These are phyloP conservation scores for Amiota minor DNA, from an alignment of 2,888 invertebrate genomes.

Conservation along the genomic window DNA sequence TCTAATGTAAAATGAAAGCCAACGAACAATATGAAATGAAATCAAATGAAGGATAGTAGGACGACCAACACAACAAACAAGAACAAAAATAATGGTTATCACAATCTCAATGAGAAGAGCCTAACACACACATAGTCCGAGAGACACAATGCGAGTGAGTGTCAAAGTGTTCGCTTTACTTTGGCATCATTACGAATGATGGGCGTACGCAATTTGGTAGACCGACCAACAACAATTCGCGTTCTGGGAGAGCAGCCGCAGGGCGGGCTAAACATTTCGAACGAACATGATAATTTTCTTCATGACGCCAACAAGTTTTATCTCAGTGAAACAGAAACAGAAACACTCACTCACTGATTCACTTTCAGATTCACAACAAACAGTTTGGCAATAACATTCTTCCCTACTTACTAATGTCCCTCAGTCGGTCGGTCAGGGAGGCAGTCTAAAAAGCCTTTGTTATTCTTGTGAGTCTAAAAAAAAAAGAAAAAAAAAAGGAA, in stretches of 20 bases:
- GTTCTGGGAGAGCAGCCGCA: constrained; percentile 31
- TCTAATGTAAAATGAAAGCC: constrained; percentile 19
- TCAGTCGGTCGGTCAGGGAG: no score
- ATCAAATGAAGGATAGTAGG: neutral
- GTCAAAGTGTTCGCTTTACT: constrained; percentile 20
- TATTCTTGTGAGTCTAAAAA: no score
- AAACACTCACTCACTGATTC: neutral
- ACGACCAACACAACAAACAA: neutral
- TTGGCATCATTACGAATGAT: neutral
- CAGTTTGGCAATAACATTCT: no score
- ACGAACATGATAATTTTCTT: constrained; percentile 67
- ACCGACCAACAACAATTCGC: no score
- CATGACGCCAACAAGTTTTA: constrained; percentile 63
- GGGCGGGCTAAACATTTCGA: constrained; percentile 49
- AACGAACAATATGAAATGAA: constrained; percentile 4
- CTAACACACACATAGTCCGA: constrained; percentile 43
- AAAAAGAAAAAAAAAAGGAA: no score
- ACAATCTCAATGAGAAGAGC: constrained; percentile 18
- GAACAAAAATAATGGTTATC: neutral
- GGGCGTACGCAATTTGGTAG: constrained; percentile 9
- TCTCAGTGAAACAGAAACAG: constrained; percentile 39
- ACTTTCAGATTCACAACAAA: no score
- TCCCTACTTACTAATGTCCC: no score
- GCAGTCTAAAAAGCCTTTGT: no score
- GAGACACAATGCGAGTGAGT: constrained; percentile 41